Conservation (phyloP, 2,113 vertebrate species). For the Gallinago media region DNA sequence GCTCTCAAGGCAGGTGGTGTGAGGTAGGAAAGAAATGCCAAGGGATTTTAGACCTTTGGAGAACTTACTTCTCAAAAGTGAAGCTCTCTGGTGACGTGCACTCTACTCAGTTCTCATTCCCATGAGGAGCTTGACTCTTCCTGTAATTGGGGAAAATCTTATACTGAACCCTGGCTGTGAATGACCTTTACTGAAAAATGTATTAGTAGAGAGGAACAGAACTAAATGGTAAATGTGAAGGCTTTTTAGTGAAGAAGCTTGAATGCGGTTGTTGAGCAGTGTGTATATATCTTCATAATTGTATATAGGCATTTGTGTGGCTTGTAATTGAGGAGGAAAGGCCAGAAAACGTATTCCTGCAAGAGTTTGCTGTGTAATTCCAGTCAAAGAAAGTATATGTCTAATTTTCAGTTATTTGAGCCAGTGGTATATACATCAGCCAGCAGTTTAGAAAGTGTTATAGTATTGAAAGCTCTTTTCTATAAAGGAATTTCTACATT, state of each 20-base stretch:
- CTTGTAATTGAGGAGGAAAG: rapidly evolving
- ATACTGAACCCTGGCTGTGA: neutral
- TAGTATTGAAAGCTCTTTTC: neutral
- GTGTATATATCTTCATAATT: neutral
- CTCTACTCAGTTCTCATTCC: neutral
- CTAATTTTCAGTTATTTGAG: neutral
- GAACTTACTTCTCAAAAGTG: neutral
- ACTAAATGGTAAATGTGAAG: neutral
- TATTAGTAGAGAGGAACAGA: neutral
- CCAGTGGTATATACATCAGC: neutral
- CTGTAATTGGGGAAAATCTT: neutral
- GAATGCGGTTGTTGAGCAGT: neutral
- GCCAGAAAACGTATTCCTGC: neutral
- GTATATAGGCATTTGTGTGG: neutral
- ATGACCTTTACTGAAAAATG: neutral
- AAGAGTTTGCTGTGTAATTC: neutral
- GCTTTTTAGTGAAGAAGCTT: neutral
- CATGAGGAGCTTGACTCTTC: neutral
- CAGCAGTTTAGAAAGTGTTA: neutral
- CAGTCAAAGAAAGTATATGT: neutral
- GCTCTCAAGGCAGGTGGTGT: neutral
- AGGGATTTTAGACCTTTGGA: neutral
- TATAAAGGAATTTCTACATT: neutral
- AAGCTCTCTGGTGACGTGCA: neutral
- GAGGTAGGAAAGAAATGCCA: neutral